Base-by-base conservation (phyloP, 2,113 vertebrate species). In the Mastomys natalensis region DNA sequence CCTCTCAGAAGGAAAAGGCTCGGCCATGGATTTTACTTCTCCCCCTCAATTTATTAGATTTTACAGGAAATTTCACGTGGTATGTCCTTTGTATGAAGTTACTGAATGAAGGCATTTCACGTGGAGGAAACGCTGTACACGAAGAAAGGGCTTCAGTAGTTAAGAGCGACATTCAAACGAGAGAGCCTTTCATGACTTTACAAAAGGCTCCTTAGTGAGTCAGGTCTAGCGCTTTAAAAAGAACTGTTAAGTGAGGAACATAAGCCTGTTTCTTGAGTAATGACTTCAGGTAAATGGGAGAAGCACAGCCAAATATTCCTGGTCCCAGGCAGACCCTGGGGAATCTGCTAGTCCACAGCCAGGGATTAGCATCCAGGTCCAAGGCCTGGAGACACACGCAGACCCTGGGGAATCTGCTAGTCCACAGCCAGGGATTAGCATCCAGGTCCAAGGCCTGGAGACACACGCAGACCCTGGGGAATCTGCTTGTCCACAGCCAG, bases 161-260 rank as follows among this genome's bases (percentile, higher is more conserved):
- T 85, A 82, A 53, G n/a, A 94, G 84, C 66, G 76, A 95, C 82
- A 62, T 73, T 94, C 84, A 82, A 66, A 77, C 0, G 4, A 73
- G 85, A 77, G 58, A 88, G 94, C 88, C 45, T 90, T 95, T 94
- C 86, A 92, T 89, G 62, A 34, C 90, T 95, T 90, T 86, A 94
- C 90, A 96, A 96, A 97, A 92, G 58, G 64, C 96, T 96, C 89
- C 95, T 90, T 55, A 93, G 88, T 66, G 92, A 93, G 16, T 74
- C 72, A 43, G 62, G 66, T 60, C 92, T 11, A 72, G 51, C 0
- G 19, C 92, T 95, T 95, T 93, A 92, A 95, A 95, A 95, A 96
- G 91, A 94, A 68, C 84, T 15, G 62, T 51, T 89, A 97, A 95
- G 68, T 95, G 95, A 90, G 92, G 78, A 89, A 76, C 51, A 60